Evolutionary conservation across 53 echinoderm and acorn worm species (phyloP), one percentile per base, ranked within the genome.

Genomic region (Patiria pectinifera): DNA sequence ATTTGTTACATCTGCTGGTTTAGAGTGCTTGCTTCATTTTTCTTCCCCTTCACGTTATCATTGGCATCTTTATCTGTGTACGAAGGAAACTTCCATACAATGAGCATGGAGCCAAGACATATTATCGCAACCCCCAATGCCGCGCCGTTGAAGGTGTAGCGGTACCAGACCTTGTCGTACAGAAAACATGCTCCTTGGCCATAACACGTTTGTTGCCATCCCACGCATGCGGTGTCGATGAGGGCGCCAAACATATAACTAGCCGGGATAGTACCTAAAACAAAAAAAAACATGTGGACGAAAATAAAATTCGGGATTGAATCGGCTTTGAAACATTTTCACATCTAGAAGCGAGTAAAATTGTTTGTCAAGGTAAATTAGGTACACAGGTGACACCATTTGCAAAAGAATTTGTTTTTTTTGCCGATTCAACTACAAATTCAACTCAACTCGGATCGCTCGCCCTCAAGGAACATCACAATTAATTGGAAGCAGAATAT

Each of bases 121-220:
- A 74, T 2, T 14, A 74, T 22, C 74, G n/a, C 74, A 23, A 74
- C 21, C 19, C 62, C 83, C 62, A 83, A 35, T 6, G 83, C 83
- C 2, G 19, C 25, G 25, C 83, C 83, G 19, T 83, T 83, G 18
- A 59, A 83, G 13, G 62, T 59, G 16, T 10, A 8, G 60, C 83
- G 60, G 18, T 83, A 83, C 60, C 62, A 83, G 22, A 26, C 83
- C 14, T 62, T 83, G 44, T 83, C 83, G 35, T 83, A 83, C 25
- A 83, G 63, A 46, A 61, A 6, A 3, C 83, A 83, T 6, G 83
- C 83, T 83, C 83, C 83, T 23, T 11, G 60, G 35, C 83, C 83
- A 7, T 83, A 23, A 22, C 83, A 83, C 16, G 83, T 61, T 61
- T 83, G 18, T 62, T 83, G 60, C 83, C 83, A 83, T 13, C 59